Percentiles rank a stretch among this genome's conserved stretches.
These are phyloP conservation scores for Rhyacophila brunnea DNA, from an alignment of 1,140 invertebrate genomes.

Conservation along the genomic window DNA sequence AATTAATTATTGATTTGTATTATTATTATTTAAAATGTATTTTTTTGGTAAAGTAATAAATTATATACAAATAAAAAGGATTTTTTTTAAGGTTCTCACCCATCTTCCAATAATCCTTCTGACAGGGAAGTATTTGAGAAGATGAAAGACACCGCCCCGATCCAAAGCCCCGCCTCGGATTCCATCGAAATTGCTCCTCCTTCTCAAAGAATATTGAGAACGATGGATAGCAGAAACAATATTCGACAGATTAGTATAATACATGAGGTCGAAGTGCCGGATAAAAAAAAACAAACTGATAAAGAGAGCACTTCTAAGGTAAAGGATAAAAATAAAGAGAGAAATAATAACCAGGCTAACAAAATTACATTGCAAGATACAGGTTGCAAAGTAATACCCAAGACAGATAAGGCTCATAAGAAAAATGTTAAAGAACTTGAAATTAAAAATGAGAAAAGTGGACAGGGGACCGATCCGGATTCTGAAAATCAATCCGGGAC, in stretches of 20 bases:
- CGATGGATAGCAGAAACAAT: slow-evolving; percentile 34
- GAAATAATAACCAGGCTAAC: no score
- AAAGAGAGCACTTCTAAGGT: background rate
- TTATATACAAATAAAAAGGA: slow-evolving; percentile 25
- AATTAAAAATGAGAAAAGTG: no score
- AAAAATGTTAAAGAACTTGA: no score
- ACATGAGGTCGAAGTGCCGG: slow-evolving; percentile 16
- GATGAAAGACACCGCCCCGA: slow-evolving; percentile 8
- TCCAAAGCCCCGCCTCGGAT: background rate
- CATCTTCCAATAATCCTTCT: slow-evolving; percentile 36
- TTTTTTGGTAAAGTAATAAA: slow-evolving; percentile 21
- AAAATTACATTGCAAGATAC: no score
- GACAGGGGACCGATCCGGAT: background rate
- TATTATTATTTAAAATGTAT: slow-evolving; percentile 14
- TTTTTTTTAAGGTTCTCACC: slow-evolving; percentile 36
- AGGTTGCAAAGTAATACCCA: no score
- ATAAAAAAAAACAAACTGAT: slow-evolving; percentile 8
- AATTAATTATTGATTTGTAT: slow-evolving; percentile 9
- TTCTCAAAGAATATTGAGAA: slow-evolving; percentile 37
- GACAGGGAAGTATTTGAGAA: slow-evolving; percentile 33
- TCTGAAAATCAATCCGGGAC: background rate
- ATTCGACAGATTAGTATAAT: slow-evolving; percentile 30
- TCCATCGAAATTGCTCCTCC: slow-evolving; percentile 22
- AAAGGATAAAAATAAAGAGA: no score
- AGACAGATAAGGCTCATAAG: no score